Base-by-base conservation (phyloP, 2,888 invertebrate species). In the Tyria jacobaeae region DNA sequence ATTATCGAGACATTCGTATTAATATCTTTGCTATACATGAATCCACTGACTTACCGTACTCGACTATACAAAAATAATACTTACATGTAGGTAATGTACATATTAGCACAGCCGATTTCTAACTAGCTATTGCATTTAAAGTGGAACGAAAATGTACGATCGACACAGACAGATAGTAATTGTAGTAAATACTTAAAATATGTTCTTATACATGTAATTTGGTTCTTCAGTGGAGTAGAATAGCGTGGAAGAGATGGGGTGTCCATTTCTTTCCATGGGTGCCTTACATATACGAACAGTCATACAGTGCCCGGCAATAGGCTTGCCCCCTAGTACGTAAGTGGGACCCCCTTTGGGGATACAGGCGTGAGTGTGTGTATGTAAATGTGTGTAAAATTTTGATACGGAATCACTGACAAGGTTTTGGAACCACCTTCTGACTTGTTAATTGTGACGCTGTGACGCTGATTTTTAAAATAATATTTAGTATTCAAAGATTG, bases 101-200 rank as follows among this genome's bases (percentile, higher is more conserved):
- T 34, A 51, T 34, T 34, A 34, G 14, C 50, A 34, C 34, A 50
- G 50, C 34, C 14, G 34, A 51, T 51, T 21, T 34, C 14, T 51
- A 12, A 6, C 41, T 34, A 34, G 1, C 1, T 7, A 21, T 12
- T 51, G 14, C 7, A 34, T 12, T 21, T 21, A 3, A 17, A 17
- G 34, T 50, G 14, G 34, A 17, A 21, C 12, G 5, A 17, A 34
- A 34, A 34, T 51, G 31, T 34, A 34, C 51, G 21, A 51, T 35
- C 35, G 35, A 12, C 15, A 15, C 34, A 35, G 35, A 35, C 44
- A 1, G 21, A 21, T 3, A 21, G 44, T 21, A 21, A 15, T 51
- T 21, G 1, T 14, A 34, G 2, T 21, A 12, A 35, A 3, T 51
- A 27, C 27, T 3, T 10, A 21, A 4, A 21, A 1, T 2, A n/a